These are phyloP conservation scores for Cryptophagus acutangulus DNA, from an alignment of 2,888 invertebrate species.

Conservation along the genomic window DNA sequence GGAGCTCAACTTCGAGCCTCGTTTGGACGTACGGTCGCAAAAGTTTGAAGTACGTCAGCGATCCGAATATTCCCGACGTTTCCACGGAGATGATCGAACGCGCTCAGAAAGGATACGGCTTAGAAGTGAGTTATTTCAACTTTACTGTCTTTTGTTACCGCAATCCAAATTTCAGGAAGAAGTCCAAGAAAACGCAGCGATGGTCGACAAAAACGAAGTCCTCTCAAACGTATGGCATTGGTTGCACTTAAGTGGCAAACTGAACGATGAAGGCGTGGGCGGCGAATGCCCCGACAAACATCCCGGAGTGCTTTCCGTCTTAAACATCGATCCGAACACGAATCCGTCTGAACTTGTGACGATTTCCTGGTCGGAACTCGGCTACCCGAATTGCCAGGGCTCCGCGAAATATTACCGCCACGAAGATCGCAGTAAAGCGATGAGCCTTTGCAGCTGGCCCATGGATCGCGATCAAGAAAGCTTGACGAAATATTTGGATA, in stretches of 20 bases:
- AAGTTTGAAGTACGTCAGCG: slow-evolving; percentile 57
- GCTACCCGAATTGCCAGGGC: slow-evolving; percentile 50
- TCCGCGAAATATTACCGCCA: slow-evolving; percentile 60
- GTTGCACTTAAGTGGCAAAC: slow-evolving; percentile 65
- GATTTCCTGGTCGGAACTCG: slow-evolving; percentile 62
- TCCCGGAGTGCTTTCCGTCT: slow-evolving; percentile 56
- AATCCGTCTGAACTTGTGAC: slow-evolving; percentile 60
- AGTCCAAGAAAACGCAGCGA: slow-evolving; percentile 72
- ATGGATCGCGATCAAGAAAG: slow-evolving; percentile 65
- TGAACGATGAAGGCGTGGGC: slow-evolving; percentile 63
- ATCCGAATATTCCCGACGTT: slow-evolving; percentile 59
- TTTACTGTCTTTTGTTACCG: slow-evolving; percentile 1
- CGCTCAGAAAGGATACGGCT: slow-evolving; percentile 70
- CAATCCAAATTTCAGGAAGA: slow-evolving; percentile 54
- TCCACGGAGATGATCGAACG: slow-evolving; percentile 67
- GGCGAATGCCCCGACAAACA: slow-evolving; percentile 56
- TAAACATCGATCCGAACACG: slow-evolving; percentile 47
- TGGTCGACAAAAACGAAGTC: slow-evolving; percentile 70
- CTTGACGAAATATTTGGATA: slow-evolving; percentile 56
- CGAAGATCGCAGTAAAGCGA: slow-evolving; percentile 70
- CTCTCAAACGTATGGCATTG: slow-evolving; percentile 81
- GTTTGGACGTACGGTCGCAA: slow-evolving; percentile 72
- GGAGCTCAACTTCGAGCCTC: slow-evolving; percentile 69
- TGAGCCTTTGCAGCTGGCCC: slow-evolving; percentile 87
- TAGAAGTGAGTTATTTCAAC: slow-evolving; percentile 55